Conservation (phyloP, 1,140 invertebrate species). For the Holcopasites calliopsidis region DNA sequence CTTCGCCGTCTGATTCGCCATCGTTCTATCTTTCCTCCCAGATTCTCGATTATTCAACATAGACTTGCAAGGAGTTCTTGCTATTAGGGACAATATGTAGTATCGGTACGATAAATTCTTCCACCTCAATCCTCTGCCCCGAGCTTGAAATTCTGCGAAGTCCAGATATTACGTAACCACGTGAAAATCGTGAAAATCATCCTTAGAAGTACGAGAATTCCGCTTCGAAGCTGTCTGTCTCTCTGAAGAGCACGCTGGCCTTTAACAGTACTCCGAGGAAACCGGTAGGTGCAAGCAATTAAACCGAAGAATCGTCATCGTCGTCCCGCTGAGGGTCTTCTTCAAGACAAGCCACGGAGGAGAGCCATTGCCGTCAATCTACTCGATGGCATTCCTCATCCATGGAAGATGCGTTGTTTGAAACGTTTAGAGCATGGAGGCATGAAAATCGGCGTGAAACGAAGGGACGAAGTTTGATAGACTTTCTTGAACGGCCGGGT, state of each 20-base stretch:
- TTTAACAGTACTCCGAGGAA: not conserved
- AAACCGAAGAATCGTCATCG: not conserved
- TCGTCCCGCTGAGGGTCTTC: not conserved
- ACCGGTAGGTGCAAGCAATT: no score
- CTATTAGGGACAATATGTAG: no score
- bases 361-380: no score
- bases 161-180: not conserved
- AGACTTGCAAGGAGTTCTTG: no score
- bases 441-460: not conserved
- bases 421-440: no score
- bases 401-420: no score
- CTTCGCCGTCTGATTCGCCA: conserved; percentile 71
- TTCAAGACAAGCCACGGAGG: no score
- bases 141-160: not conserved
- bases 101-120: no score
- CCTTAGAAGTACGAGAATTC: not conserved
- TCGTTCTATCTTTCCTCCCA: no score
- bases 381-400: not conserved
- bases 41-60: no score
- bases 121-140: not conserved
- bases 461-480: no score
- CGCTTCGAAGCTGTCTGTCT: not conserved
- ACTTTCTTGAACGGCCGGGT: not conserved
- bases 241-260: not conserved
- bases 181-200: conserved; percentile 5